Evolutionary conservation across 92 coral and sea anemone genomes (phyloP), one percentile per base, ranked within the genome.

Genomic region (Meandrina meandrites): DNA sequence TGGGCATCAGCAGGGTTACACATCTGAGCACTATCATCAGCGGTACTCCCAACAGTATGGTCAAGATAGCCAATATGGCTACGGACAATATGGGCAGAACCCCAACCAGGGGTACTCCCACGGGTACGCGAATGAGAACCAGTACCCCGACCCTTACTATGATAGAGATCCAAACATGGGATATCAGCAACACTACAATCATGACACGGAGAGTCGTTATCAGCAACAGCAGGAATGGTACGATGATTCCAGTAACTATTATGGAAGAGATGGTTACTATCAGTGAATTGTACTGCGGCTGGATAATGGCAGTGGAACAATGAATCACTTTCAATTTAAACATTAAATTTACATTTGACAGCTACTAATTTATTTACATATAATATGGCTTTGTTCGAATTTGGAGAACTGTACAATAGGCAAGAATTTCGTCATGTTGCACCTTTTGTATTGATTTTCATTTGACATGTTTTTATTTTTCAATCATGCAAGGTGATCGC

Each of bases 1-100:
- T 71, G 93, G 93, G 72, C 95, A 89, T 67, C 92, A 91, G 71
- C 98, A 93, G 81, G 93, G 91, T 67, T 91, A 93, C 86, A 81
- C 88, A 42, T 72, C 90, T 19, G 98, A 94, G 88, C 84, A 89
- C 80, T 86, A 91, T 71, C 91, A 71, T 22, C 89, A 90, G 82
- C 91, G 89, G 53, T 93, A 94, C 83, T 47, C 86, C 15, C 95
- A 94, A 84, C 92, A 89, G 80, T 94, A 92, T 86, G 84, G 84
- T 87, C 98, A 90, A 67, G 98, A 92, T 35, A 76, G 86, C 67
- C 94, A 92, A 37, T 90, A 92, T 76, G 90, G 88, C 56, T 92
- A 86, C 34, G 84, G 71, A 86, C 93, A 79, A 28, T 92, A 92
- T 81, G 93, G 88, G 48, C 89, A 82, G 72, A 91, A 92, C 54